phyloP scores from a whole-genome alignment of 2,113 vertebrate species.

The Pantherophis guttatus region DNA sequence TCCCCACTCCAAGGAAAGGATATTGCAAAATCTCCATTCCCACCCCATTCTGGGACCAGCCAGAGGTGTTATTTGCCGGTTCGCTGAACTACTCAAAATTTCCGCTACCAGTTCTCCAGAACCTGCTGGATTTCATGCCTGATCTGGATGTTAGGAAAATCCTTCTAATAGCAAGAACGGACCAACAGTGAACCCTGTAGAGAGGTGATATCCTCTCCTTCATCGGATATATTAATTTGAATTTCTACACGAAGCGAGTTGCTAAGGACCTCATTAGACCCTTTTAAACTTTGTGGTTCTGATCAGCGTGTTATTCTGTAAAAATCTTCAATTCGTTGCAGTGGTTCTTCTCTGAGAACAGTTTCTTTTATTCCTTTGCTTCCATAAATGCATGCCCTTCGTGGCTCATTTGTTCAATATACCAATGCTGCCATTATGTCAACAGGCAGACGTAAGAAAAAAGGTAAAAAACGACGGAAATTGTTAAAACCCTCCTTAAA shows the following conservation, averaged over 20 bases:
- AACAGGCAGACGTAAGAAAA: conserved; percentile 94
- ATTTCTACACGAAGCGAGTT: background rate
- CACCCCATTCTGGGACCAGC: no score
- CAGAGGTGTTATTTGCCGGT: no score
- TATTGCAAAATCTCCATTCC: no score
- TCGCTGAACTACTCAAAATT: no score
- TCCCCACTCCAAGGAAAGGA: no score
- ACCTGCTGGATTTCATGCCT: no score
- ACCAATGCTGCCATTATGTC: conserved; percentile 86
- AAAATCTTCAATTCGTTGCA: background rate
- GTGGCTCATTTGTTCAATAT: conserved; percentile 63
- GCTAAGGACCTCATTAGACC: background rate
- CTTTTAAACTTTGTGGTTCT: background rate
- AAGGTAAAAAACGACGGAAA: conserved; percentile 96
- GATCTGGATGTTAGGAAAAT: background rate
- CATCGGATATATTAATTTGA: background rate
- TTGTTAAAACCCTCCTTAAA: conserved; percentile 89
- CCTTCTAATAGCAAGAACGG: background rate
- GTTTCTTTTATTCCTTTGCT: background rate
- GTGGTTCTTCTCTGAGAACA: background rate
- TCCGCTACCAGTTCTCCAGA: no score
- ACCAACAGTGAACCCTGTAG: background rate
- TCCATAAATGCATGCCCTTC: conserved; percentile 65
- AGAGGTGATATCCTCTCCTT: background rate
- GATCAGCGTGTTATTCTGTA: background rate